Evolutionary conservation across 2,797 vertebrate species (phyloP).

Genomic region (Sebastes melanostomus): DNA sequence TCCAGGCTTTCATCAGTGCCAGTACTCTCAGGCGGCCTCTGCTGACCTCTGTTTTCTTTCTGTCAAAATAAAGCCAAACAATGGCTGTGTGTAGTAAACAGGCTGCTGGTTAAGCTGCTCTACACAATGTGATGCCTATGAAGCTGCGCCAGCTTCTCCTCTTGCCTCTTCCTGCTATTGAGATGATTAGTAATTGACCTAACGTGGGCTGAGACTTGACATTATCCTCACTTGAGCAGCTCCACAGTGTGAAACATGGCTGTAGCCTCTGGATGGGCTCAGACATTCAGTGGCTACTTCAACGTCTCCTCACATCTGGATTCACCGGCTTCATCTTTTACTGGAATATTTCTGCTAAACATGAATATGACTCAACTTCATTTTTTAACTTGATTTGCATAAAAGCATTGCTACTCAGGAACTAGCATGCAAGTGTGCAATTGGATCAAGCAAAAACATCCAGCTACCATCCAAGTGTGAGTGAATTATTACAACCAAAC

Average conservation of each 20-base stretch:
- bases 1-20: not conserved
- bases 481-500: constrained; percentile 3
- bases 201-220: not conserved
- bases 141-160: not conserved
- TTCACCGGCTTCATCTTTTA: not conserved
- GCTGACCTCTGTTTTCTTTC: not conserved
- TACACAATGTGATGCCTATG: not conserved
- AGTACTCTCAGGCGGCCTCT: not conserved
- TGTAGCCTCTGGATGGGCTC: not conserved
- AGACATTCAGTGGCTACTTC: too few species aligned
- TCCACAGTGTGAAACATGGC: not conserved
- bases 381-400: not conserved
- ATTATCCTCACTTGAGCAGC: not conserved
- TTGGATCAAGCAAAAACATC: constrained; percentile 9
- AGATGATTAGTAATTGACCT: not conserved
- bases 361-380: not conserved
- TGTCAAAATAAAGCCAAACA: not conserved
- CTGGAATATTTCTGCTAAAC: not conserved
- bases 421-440: not conserved
- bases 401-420: not conserved
- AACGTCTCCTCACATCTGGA: not conserved
- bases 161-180: not conserved
- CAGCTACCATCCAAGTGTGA: not conserved
- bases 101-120: not conserved
- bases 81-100: not conserved